Conservation (phyloP, 2,113 vertebrate genomes). For the Dunckerocampus dactyliophorus region DNA sequence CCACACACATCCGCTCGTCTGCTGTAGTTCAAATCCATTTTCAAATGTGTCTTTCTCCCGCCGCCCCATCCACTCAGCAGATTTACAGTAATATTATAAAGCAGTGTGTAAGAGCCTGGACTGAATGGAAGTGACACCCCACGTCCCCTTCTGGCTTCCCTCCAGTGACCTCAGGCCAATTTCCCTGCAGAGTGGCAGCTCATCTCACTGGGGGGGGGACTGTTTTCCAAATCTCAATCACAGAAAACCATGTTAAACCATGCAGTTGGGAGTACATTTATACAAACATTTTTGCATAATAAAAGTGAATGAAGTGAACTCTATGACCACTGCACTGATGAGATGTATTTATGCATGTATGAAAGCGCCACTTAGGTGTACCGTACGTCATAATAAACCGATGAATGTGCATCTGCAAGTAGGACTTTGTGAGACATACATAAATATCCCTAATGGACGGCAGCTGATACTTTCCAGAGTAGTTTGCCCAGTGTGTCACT, state of each 20-base stretch:
- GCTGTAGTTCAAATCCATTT: constrained; percentile 18
- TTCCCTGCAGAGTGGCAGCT: constrained; percentile 19
- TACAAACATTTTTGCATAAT: too few relatives aligned
- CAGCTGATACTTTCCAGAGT: constrained; percentile 23
- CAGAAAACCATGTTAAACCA: neutral
- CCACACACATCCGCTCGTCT: constrained; percentile 12
- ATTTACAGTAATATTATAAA: constrained; percentile 30
- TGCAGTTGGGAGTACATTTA: too few relatives aligned
- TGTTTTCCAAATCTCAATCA: constrained; percentile 12
- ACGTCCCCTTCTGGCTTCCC: constrained; percentile 31
- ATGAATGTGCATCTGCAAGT: constrained; percentile 1
- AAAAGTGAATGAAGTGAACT: too few relatives aligned
- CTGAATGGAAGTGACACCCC: constrained; percentile 48
- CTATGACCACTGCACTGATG: too few relatives aligned
- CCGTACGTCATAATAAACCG: too few relatives aligned
- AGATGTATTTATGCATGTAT: too few relatives aligned
- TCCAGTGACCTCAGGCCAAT: constrained; percentile 41
- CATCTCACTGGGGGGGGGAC: constrained; percentile 15
- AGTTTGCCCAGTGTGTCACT: constrained; percentile 19
- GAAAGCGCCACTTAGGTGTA: too few relatives aligned
- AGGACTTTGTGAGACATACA: neutral
- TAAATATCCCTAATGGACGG: constrained; percentile 32
- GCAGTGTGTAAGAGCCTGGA: constrained; percentile 18
- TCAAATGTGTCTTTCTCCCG: constrained; percentile 6
- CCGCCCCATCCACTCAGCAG: constrained; percentile 11